Evolutionary conservation across 2,113 vertebrate genomes (phyloP).

Genomic region (Centropus unirufus): DNA sequence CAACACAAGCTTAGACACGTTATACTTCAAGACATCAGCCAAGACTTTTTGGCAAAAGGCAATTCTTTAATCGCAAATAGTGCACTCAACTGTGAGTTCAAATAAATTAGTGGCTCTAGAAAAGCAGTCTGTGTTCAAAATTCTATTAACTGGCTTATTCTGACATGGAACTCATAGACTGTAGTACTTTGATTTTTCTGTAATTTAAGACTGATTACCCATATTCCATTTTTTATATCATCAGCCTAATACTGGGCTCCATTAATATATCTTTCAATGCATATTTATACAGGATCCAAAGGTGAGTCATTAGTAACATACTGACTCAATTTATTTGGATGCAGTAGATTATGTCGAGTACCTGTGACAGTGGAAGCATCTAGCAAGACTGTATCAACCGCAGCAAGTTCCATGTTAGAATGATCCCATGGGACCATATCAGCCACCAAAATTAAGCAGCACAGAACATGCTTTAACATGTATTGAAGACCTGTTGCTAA

Average conservation of each 20-base stretch:
- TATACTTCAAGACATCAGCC: not conserved
- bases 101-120: not conserved
- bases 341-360: not conserved
- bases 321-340: not conserved
- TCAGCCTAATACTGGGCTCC: not conserved
- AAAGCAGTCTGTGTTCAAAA: not conserved
- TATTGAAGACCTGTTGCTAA: not conserved
- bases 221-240: not conserved
- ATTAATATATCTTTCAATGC: not conserved
- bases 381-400: not conserved
- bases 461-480: not conserved
- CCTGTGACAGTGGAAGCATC: not conserved
- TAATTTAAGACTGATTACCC: not conserved
- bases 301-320: not conserved
- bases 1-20: not conserved
- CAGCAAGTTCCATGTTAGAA: not conserved
- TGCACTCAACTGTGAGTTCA: not conserved
- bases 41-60: not conserved
- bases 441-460: not conserved
- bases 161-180: not conserved
- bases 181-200: not conserved
- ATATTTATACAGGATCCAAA: not conserved
- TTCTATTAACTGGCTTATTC: not conserved
- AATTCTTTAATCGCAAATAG: not conserved
- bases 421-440: not conserved